Conservation (phyloP, 2,113 vertebrate species). For the Paraplagusia blochii region DNA sequence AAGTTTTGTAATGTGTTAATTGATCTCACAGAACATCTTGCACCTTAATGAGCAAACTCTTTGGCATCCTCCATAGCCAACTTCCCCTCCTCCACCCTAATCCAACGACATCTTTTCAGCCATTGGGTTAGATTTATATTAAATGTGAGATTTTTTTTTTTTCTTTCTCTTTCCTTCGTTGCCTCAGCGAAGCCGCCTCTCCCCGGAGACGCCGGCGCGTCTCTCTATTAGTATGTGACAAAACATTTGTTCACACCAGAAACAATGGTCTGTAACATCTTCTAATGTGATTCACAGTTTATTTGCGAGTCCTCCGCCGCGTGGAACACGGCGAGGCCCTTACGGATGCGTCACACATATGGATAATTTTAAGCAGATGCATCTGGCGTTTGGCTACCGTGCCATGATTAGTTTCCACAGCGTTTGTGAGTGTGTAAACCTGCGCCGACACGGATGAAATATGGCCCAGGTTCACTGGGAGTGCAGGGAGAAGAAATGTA, state of each 20-base stretch:
- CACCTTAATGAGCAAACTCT: no score
- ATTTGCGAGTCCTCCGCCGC: slow-evolving; percentile 66
- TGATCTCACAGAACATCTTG: no score
- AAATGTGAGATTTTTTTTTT: background rate
- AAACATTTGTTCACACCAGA: slow-evolving; percentile 64
- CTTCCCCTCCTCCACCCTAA: no score
- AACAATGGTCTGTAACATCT: slow-evolving; percentile 67
- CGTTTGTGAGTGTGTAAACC: slow-evolving; percentile 82
- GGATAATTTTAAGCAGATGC: slow-evolving; percentile 85
- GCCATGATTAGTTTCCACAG: slow-evolving; percentile 86
- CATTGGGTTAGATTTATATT: background rate
- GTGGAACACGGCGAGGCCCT: slow-evolving; percentile 52
- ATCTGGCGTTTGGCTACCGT: slow-evolving; percentile 62
- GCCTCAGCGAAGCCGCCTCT: slow-evolving; percentile 29
- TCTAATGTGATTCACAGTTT: slow-evolving; percentile 64
- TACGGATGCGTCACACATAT: slow-evolving; percentile 65
- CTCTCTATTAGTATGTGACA: slow-evolving; percentile 67
- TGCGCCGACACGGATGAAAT: slow-evolving; percentile 89
- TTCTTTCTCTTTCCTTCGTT: slow-evolving; percentile 4
- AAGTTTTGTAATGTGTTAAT: no score
- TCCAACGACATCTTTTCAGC: background rate
- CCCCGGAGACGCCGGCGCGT: slow-evolving; percentile 39
- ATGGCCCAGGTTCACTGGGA: slow-evolving; percentile 92
- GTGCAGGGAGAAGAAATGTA: slow-evolving; percentile 95
- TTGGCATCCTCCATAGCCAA: no score